Evolutionary conservation across 2,797 vertebrate species (phyloP).

Genomic region (Sarcophilus harrisii): DNA sequence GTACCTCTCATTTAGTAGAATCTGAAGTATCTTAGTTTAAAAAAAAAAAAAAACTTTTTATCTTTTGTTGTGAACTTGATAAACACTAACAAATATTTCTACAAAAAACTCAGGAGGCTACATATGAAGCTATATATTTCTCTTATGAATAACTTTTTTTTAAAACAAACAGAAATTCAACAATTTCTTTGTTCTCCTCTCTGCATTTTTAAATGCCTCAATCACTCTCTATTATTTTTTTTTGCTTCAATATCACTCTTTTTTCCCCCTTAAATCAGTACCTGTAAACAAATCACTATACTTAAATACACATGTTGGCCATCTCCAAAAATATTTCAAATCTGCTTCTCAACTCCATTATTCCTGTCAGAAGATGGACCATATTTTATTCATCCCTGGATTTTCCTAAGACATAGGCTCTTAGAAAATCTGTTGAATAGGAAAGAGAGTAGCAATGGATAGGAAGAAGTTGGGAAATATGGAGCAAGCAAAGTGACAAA

Average conservation of each 20-base stretch:
- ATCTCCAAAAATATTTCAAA: background rate
- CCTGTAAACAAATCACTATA: background rate
- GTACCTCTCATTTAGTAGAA: background rate
- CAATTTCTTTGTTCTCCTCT: background rate
- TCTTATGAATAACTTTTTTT: background rate
- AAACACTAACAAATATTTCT: background rate
- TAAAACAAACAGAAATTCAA: background rate
- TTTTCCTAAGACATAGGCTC: background rate
- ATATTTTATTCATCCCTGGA: background rate
- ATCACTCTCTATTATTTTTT: background rate
- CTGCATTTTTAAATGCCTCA: background rate
- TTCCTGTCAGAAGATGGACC: background rate
- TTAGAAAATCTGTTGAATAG: background rate
- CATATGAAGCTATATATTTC: background rate
- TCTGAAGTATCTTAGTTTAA: background rate
- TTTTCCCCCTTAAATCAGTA: no score
- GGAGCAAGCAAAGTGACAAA: background rate
- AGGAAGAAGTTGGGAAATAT: background rate
- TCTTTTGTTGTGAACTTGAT: background rate
- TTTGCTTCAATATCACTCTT: background rate
- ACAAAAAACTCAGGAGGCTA: background rate
- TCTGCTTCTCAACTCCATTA: background rate
- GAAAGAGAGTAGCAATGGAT: background rate
- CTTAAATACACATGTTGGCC: background rate
- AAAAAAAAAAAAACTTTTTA: background rate